Evolutionary conservation across 2,888 invertebrate genomes (phyloP).

Genomic region (Hydraecia micacea): DNA sequence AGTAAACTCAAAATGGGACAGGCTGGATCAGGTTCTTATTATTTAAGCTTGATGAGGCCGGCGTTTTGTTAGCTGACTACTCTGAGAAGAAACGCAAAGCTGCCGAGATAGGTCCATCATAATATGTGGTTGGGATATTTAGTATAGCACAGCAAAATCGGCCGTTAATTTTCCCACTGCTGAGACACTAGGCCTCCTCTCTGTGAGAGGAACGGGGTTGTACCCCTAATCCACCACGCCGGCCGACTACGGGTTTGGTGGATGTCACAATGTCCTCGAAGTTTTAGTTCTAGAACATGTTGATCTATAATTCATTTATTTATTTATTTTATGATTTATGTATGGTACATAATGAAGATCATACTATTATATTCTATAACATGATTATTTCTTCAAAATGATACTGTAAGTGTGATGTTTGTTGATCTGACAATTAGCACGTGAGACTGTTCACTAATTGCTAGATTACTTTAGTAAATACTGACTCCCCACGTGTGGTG

Average conservation of each 20-base stretch:
- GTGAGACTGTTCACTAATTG: constrained; percentile 2
- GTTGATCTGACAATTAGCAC: too few species aligned
- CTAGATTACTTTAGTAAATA: background rate
- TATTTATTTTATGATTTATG: too few species aligned
- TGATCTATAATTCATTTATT: background rate
- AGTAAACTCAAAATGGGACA: too few species aligned
- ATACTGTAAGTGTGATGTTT: background rate
- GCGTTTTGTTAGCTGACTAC: too few species aligned
- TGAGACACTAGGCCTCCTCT: background rate
- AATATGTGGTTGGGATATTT: background rate
- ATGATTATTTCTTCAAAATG: background rate
- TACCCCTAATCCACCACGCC: background rate
- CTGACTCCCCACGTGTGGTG: background rate
- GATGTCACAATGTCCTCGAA: background rate
- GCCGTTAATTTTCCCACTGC: too few species aligned
- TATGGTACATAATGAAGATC: background rate
- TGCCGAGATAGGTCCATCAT: background rate
- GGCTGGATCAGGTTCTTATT: too few species aligned
- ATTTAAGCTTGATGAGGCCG: too few species aligned
- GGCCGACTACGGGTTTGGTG: background rate
- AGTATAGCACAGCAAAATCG: background rate
- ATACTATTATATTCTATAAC: background rate
- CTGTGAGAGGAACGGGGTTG: background rate
- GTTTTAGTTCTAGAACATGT: too few species aligned
- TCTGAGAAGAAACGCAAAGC: too few species aligned